Conservation (phyloP, 2,113 vertebrate genomes). For the Numida meleagris region DNA sequence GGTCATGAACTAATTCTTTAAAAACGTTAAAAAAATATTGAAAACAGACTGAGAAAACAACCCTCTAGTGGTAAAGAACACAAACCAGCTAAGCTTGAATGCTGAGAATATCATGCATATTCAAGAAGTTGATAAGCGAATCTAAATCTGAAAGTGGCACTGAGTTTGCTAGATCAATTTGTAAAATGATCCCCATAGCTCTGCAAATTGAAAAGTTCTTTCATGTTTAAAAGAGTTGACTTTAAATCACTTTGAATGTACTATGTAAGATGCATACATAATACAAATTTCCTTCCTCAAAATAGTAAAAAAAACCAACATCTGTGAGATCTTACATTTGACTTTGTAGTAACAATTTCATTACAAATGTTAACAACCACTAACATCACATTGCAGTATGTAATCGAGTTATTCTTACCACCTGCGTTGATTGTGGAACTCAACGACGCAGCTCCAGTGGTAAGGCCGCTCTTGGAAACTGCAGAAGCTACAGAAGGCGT, state of each 20-base stretch:
- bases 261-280: neutral
- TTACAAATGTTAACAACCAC: neutral
- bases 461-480: constrained; percentile 79
- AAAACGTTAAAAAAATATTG: neutral
- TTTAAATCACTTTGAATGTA: neutral
- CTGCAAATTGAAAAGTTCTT: neutral
- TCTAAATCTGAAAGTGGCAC: neutral
- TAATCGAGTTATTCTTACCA: constrained; percentile 79
- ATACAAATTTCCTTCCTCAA: neutral
- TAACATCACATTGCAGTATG: neutral
- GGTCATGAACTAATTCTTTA: neutral
- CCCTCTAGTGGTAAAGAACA: neutral
- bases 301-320: neutral
- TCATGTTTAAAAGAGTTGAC: neutral
- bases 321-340: neutral
- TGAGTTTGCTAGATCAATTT: neutral
- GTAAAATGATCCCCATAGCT: neutral
- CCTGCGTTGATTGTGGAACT: constrained; percentile 86
- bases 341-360: neutral
- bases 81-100: neutral
- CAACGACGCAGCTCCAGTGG: constrained; percentile 79
- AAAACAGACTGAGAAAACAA: neutral
- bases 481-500: constrained; percentile 74
- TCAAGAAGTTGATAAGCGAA: neutral
- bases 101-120: neutral